phyloP scores from a whole-genome alignment of 2,888 invertebrate genomes.

The Blastobasis lacticolella region DNA sequence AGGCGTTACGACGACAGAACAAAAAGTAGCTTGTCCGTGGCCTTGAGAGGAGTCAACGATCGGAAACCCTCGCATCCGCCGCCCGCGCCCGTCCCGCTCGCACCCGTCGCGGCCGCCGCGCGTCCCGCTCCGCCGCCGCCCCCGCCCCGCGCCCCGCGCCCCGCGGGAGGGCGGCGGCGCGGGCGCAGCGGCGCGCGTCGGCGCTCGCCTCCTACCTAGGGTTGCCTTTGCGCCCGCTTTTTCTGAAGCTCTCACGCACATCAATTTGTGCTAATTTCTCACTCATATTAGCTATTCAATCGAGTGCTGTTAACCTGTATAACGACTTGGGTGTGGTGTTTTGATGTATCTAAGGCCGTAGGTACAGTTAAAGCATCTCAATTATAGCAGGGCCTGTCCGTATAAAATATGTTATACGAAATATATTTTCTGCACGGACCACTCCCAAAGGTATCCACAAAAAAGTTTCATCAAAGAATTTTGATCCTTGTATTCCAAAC shows the following conservation, averaged over 20 bases:
- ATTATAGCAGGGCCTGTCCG: too few relatives aligned
- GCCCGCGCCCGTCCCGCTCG: constrained; percentile 36
- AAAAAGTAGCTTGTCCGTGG: constrained; percentile 59
- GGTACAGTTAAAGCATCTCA: constrained; percentile 15
- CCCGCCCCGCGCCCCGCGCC: constrained; percentile 38
- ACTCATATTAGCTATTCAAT: constrained; percentile 43
- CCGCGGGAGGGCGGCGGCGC: constrained; percentile 46
- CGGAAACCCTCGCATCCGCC: constrained; percentile 69
- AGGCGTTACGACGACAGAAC: constrained; percentile 52
- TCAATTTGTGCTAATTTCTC: constrained; percentile 9
- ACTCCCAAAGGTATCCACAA: too few relatives aligned
- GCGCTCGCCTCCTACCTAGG: constrained; percentile 65
- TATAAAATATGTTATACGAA: too few relatives aligned
- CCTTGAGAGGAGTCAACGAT: constrained; percentile 70
- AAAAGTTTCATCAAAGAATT: too few relatives aligned
- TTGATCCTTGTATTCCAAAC: too few relatives aligned
- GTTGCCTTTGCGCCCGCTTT: constrained; percentile 47
- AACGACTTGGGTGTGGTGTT: constrained; percentile 27
- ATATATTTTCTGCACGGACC: too few relatives aligned
- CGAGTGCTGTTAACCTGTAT: constrained; percentile 37
- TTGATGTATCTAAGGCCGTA: constrained; percentile 16
- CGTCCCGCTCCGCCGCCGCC: constrained; percentile 40
- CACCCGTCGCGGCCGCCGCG: constrained; percentile 17
- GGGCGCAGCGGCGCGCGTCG: constrained; percentile 65
- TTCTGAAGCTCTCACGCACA: constrained; percentile 55